Evolutionary conservation across 2,113 vertebrate species (phyloP), one percentile per base, ranked within the genome.

Genomic region (Oncorhynchus gorbuscha): DNA sequence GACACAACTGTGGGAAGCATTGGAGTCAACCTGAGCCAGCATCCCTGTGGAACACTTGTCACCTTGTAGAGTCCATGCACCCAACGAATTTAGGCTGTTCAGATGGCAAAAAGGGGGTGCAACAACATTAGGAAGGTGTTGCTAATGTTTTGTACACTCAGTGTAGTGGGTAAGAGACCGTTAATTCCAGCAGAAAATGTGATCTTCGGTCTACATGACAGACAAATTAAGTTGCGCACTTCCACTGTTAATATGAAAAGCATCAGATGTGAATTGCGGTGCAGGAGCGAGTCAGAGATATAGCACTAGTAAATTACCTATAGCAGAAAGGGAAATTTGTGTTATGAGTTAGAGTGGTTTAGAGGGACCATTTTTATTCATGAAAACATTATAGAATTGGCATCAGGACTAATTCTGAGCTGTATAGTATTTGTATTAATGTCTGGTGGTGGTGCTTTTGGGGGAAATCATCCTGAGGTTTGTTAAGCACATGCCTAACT

Each of bases 361-460:
- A 89, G 79, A 30, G 4, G 32, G 55, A 86, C 83, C 76, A 75
- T 89, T 89, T 83, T 74, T 88, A 86, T 86, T 85, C 83, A 79
- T 75, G 77, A 76, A 5, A 75, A 71, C 79, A 83, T 82, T 76
- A 84, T 73, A 81, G 75, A 81, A 81, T 11, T 35, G 83, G 58
- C 62, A 76, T 69, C 3, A 71, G 83, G 73, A 76, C 79, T 76
- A 76, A 64, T 3, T 1, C 71, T 24, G 4, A 64, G 6, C 49
- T 70, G 49, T 16, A 51, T 73, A 67, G 18, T 32, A 71, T 66
- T 78, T 84, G 85, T 86, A 80, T 72, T 81, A 76, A 76, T 39
- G 58, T 75, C 76, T 72, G 49, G 49, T 68, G 61, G 75, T 78
- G n/a, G 72, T 8, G 1, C 32, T 74, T 70, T 39, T 24, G 39